phyloP scores from a whole-genome alignment of 2,113 vertebrate genomes.

The Gila orcuttii region DNA sequence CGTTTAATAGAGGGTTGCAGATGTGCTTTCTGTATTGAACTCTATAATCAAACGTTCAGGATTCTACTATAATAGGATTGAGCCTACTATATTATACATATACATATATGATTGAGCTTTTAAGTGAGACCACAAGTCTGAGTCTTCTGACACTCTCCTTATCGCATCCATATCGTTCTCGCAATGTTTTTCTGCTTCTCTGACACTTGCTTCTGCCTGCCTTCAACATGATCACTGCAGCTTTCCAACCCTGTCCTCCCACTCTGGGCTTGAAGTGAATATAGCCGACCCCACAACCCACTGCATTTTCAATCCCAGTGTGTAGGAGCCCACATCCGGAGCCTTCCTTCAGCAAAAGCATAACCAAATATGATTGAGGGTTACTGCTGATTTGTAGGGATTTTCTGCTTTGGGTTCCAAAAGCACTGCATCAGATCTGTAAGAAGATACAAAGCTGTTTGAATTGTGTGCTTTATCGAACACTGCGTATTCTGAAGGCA shows the following conservation, averaged over 20 bases:
- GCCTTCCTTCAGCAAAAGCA: constrained; percentile 9
- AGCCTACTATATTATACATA: too few relatives aligned
- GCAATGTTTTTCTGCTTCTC: constrained; percentile 22
- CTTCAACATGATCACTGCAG: constrained; percentile 60
- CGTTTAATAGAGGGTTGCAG: background rate
- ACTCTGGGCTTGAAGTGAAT: constrained; percentile 64
- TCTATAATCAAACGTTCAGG: constrained; percentile 2
- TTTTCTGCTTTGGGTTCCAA: constrained; percentile 1
- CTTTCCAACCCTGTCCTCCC: constrained; percentile 61
- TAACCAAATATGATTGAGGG: background rate
- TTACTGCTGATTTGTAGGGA: constrained; percentile 22
- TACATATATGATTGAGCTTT: background rate
- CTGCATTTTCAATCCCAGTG: constrained; percentile 69
- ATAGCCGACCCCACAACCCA: constrained; percentile 61
- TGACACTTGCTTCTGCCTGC: constrained; percentile 41
- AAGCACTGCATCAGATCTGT: background rate
- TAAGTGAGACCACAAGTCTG: background rate
- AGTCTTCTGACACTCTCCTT: constrained; percentile 25
- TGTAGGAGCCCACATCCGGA: constrained; percentile 66
- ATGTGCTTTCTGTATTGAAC: background rate
- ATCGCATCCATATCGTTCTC: background rate
- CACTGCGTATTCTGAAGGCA: constrained; percentile 21
- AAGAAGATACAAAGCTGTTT: background rate
- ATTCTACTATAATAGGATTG: background rate
- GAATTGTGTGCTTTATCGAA: constrained; percentile 49